Base-by-base conservation (phyloP, 2,888 invertebrate species). In the Tachina fera region DNA sequence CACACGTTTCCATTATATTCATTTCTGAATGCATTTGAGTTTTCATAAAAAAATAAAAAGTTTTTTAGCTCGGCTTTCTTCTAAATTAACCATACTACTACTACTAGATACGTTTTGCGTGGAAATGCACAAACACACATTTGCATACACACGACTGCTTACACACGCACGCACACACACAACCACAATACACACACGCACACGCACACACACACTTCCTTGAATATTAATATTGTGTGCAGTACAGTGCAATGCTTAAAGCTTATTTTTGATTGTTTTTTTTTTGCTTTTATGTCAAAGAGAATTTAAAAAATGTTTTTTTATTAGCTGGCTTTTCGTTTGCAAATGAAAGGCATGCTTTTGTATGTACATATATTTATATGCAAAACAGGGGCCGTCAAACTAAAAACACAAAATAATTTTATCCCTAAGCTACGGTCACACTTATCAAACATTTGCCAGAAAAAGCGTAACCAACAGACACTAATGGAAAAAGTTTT, bases 291-390 rank as follows among this genome's bases (percentile, higher is more conserved):
- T 53, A 8, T 68, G 68, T 68, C 72, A 78, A 77, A 78, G 61
- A 22, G 68, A 74, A 78, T 78, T 53, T 56, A 39, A 56, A 83
- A 53, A 47, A 67, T 74, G 60, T 58, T 51, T 39, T 78, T 51
- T 76, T 47, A 61, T 78, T 74, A 61, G 45, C 71, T 53, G 1
- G 43, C 8, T 56, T 72, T 39, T 56, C 56, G 3, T 72, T 61
- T 71, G 3, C 8, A 39, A 49, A 11, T 19, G 31, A 0, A 31
- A 45, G 45, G 13, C 51, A 61, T 61, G 43, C 22, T 58, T 58
- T 58, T 31, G 31, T 31, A 31, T 31, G 31, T 31, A 31, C 31
- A 31, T 31, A 31, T 31, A 31, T 31, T 31, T 31, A 31, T 31
- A 31, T 31, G 31, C 31, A 31, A 31, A 31, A 31, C 31, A 31